Evolutionary conservation across 1,140 invertebrate genomes (phyloP).

Genomic region (Pseudomyrmex concolor): DNA sequence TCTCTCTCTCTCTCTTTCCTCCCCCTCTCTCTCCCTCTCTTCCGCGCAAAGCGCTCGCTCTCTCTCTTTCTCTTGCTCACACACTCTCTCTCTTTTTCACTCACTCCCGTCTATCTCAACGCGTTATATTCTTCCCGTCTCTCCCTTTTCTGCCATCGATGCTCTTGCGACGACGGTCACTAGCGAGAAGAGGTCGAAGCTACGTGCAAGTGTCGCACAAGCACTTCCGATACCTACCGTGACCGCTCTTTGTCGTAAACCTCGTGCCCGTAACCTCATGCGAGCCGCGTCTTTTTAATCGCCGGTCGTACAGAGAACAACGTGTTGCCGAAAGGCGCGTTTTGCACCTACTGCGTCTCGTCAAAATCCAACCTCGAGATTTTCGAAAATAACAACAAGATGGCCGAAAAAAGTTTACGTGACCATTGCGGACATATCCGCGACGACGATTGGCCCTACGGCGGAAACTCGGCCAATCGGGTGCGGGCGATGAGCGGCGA

Average conservation of each 20-base stretch:
- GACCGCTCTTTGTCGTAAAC: constrained; percentile 75
- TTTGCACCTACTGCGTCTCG: constrained; percentile 44
- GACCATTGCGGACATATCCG: constrained; percentile 78
- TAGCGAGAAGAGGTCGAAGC: constrained; percentile 58
- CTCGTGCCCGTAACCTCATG: constrained; percentile 75
- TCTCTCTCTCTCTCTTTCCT: constrained; percentile 21
- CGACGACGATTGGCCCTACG: constrained; percentile 69
- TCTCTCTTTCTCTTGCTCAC: constrained; percentile 2
- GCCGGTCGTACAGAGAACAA: constrained; percentile 25
- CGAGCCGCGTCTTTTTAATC: constrained; percentile 66
- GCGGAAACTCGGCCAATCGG: constrained; percentile 69
- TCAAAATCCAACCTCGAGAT: constrained; percentile 77
- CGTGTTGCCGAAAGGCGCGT: constrained; percentile 31
- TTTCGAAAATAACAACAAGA: constrained; percentile 84
- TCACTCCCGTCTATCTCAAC: constrained; percentile 12
- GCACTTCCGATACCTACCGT: constrained; percentile 75
- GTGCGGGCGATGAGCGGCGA: constrained; percentile 64
- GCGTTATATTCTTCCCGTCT: constrained; percentile 52
- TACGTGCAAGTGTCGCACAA: constrained; percentile 7
- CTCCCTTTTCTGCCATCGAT: constrained; percentile 59
- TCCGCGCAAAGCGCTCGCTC: constrained; percentile 1
- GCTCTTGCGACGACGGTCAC: constrained; percentile 66
- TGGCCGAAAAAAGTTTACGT: constrained; percentile 77
- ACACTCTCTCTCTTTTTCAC: background rate
- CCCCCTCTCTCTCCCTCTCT: constrained; percentile 18